Evolutionary conservation across 2,888 invertebrate genomes (phyloP).

Genomic region (Catocala fraxini): DNA sequence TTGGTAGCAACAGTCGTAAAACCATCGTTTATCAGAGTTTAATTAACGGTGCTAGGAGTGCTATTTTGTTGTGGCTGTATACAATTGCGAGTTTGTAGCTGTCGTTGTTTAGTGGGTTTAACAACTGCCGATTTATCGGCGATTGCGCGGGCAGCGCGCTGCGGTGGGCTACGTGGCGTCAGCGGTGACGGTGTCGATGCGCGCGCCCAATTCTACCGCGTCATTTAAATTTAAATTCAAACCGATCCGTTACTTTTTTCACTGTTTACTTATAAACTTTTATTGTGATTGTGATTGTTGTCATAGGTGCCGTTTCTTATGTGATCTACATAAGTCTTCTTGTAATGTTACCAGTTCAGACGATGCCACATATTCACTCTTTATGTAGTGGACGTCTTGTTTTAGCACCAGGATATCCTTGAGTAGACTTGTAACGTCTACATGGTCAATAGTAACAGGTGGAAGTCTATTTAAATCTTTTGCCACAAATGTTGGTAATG

Average conservation of each 20-base stretch:
- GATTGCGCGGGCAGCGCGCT: too few relatives aligned
- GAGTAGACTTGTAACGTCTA: constrained; percentile 19
- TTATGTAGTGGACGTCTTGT: too few relatives aligned
- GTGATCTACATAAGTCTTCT: not conserved
- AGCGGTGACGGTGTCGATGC: too few relatives aligned
- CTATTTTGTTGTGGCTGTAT: not conserved
- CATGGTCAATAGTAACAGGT: constrained; percentile 24
- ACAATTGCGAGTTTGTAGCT: not conserved
- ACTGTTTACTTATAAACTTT: not conserved
- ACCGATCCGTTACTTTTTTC: not conserved
- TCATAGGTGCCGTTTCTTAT: not conserved
- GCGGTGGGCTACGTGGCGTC: too few relatives aligned
- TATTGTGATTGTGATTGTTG: not conserved
- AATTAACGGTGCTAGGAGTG: not conserved
- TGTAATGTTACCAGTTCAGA: not conserved
- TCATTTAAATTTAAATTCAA: too few relatives aligned
- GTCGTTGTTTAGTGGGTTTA: not conserved
- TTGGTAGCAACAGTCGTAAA: constrained; percentile 8
- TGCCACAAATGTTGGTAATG: constrained; percentile 28
- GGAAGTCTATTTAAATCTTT: constrained; percentile 27
- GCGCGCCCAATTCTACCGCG: too few relatives aligned
- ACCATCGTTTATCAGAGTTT: not conserved
- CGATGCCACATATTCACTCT: not conserved
- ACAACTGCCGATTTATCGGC: too few relatives aligned
- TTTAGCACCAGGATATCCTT: not conserved